phyloP scores from a whole-genome alignment of 2,888 invertebrate genomes.

The Drosophila demipolita region DNA sequence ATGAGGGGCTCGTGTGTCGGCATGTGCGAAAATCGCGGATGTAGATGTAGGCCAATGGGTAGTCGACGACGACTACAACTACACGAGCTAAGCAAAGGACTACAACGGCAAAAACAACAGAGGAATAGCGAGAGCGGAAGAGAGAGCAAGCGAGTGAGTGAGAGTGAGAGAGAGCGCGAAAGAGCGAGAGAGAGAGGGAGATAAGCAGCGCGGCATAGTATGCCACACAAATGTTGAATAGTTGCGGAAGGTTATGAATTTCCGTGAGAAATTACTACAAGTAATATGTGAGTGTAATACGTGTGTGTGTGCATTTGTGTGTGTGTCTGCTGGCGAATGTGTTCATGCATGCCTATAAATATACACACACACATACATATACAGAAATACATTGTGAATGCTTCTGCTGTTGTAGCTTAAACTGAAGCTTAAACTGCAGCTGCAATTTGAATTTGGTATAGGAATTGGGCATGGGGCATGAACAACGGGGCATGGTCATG shows the following conservation, averaged over 20 bases:
- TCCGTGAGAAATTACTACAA: constrained; percentile 83
- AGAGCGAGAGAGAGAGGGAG: constrained; percentile 17
- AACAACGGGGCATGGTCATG: not conserved
- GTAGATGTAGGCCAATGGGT: constrained; percentile 83
- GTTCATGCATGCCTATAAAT: constrained; percentile 1
- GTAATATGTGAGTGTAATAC: constrained; percentile 70
- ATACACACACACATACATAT: not conserved
- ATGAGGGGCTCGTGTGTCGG: constrained; percentile 30
- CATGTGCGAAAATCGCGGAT: constrained; percentile 68
- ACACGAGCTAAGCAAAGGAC: constrained; percentile 38
- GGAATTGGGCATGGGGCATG: constrained; percentile 27
- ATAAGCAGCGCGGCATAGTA: constrained; percentile 56
- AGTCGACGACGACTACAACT: constrained; percentile 64
- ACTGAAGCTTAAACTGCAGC: constrained; percentile 22
- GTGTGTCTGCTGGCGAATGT: not conserved
- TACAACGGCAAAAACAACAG: constrained; percentile 42
- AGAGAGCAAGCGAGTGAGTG: not conserved
- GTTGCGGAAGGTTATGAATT: constrained; percentile 84
- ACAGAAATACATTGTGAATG: constrained; percentile 25
- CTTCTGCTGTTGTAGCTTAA: constrained; percentile 29
- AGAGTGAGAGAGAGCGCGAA: constrained; percentile 6
- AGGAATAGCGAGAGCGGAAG: constrained; percentile 1
- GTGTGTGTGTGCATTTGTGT: constrained; percentile 9
- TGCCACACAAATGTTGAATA: constrained; percentile 80
- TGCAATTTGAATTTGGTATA: constrained; percentile 47